These are phyloP conservation scores for Cuculus canorus DNA, from an alignment of 2,797 vertebrate species.

Conservation along the genomic window DNA sequence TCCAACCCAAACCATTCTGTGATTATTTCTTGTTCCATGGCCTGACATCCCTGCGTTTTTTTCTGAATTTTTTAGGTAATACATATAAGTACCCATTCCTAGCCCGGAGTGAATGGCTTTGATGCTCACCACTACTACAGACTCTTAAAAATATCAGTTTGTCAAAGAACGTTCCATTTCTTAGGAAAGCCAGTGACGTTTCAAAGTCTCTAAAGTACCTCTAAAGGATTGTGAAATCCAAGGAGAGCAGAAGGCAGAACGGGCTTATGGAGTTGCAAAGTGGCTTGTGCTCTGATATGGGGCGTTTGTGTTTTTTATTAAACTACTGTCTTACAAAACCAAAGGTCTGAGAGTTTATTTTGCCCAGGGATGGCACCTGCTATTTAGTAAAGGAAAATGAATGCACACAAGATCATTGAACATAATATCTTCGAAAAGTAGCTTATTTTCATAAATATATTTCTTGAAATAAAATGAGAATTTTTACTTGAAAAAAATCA, in stretches of 20 bases:
- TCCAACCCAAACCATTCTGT: too few relatives aligned
- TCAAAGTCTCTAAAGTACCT: not conserved
- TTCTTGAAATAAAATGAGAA: not conserved
- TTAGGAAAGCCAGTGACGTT: not conserved
- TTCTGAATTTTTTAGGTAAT: not conserved
- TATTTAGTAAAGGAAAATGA: slow-evolving; percentile 8
- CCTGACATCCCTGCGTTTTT: not conserved
- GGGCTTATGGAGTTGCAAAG: not conserved
- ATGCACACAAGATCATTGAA: not conserved
- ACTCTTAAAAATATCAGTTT: not conserved
- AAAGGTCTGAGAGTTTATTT: slow-evolving; percentile 19
- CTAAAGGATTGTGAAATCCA: not conserved
- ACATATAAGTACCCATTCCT: not conserved
- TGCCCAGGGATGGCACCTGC: not conserved
- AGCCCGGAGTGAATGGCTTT: not conserved
- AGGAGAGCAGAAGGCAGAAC: not conserved
- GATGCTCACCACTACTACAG: not conserved
- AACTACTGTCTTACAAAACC: slow-evolving; percentile 18
- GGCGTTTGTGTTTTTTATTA: not conserved
- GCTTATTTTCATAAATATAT: not conserved
- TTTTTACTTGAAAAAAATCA: not conserved
- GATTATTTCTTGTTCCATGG: not conserved
- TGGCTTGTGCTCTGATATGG: not conserved
- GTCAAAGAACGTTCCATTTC: not conserved
- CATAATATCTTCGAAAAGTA: not conserved